phyloP scores from a whole-genome alignment of 1,140 invertebrate species.

The Anadara kagoshimensis region DNA sequence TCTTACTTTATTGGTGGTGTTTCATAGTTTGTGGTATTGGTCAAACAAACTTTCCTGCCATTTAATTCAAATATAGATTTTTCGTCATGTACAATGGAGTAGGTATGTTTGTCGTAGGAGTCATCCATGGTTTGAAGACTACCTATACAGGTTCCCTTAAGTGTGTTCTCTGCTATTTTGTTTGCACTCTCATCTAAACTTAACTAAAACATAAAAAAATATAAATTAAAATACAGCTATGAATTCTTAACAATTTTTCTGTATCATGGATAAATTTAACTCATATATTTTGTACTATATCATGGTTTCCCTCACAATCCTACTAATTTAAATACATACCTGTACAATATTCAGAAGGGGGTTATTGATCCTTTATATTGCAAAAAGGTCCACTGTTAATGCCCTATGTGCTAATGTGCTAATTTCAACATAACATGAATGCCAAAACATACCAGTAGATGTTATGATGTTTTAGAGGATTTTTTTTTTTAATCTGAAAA shows the following conservation, averaged over 20 bases:
- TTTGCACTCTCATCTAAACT: slow-evolving; percentile 44
- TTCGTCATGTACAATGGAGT: slow-evolving; percentile 41
- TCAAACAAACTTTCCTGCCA: slow-evolving; percentile 47
- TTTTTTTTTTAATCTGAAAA: no score
- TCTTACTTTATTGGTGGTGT: slow-evolving; percentile 45
- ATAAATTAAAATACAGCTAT: not conserved
- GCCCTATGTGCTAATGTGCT: no score
- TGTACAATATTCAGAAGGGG: no score
- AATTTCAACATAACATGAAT: no score
- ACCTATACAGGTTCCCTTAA: slow-evolving; percentile 42
- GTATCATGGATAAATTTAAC: no score
- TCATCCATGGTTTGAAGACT: slow-evolving; percentile 49
- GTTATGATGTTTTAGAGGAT: no score
- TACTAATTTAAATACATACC: not conserved
- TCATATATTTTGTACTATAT: no score
- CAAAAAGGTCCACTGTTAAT: no score
- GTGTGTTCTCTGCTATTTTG: slow-evolving; percentile 45
- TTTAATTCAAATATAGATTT: slow-evolving; percentile 37
- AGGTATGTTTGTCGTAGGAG: slow-evolving; percentile 46
- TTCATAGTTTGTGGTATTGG: slow-evolving; percentile 44
- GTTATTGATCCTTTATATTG: no score
- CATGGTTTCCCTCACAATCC: no score
- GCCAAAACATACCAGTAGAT: no score
- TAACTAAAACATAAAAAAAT: slow-evolving; percentile 10
- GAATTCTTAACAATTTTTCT: no score